Evolutionary conservation across 1,140 invertebrate genomes (phyloP), one percentile per base, ranked within the genome.

Genomic region (Drosophila obscura): DNA sequence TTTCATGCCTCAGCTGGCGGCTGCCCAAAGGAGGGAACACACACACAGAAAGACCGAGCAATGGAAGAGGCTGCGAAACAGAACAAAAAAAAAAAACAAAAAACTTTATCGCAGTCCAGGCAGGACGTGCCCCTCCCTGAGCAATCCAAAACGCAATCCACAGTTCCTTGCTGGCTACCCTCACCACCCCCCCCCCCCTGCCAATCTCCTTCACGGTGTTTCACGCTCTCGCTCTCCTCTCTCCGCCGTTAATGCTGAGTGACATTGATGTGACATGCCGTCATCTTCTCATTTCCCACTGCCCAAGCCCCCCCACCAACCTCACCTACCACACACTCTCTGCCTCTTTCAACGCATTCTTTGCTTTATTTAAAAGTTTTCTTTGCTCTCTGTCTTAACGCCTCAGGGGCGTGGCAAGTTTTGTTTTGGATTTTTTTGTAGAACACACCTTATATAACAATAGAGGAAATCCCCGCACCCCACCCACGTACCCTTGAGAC

Each of bases 251-350:
- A 85, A 85, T 85, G 82, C 82, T 85, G 82, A 85, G 82, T 85
- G 82, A 85, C 81, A 85, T 87, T 85, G 81, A 85, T 85, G 81
- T 85, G 81, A 85, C 82, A 85, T 82, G 82, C 78, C 82, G 83
- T 85, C 82, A 85, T 81, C 79, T 77, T 73, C 62, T 62, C 46
- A 35, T 62, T 48, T 51, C 43, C 6, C 16, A 49, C 45, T 64
- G 26, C 6, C 26, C 26, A 28, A 6, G 11, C 35, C 4, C 11
- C 35, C 9, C 31, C 0, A 9, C 19, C 19, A 19, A 19, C 19
- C n/a, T n/a, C n/a, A n/a, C n/a, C n/a, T n/a, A 11, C 31, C 28
- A 3, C 31, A 9, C 19, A n/a, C 16, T 44, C 22, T 35, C 50
- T 48, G 2, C 16, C 28, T 28, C 66, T 44, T 48, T 63, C 64